Evolutionary conservation across 2,797 vertebrate species (phyloP).

Genomic region (Urosaurus nigricauda): DNA sequence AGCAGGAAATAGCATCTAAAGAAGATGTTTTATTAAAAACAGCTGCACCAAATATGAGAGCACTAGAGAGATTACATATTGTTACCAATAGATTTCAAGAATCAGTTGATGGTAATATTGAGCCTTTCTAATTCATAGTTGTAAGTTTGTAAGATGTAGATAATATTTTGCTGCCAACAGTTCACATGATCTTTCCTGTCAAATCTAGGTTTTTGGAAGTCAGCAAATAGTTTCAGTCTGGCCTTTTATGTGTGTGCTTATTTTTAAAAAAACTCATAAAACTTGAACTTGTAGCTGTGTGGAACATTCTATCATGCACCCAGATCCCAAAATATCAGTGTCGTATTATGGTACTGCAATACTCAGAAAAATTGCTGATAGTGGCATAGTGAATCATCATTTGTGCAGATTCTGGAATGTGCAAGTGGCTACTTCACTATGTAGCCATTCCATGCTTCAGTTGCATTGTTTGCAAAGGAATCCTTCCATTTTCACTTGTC

Average conservation of each 20-base stretch:
- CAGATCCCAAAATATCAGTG: neutral
- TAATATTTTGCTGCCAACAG: neutral
- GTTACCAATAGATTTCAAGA: slow-evolving; percentile 86
- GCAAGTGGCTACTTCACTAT: neutral
- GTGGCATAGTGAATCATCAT: neutral
- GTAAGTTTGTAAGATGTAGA: neutral
- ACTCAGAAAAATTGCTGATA: neutral
- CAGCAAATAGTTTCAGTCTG: neutral
- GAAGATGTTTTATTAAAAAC: slow-evolving; percentile 82
- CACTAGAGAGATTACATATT: slow-evolving; percentile 85
- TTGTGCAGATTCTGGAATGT: neutral
- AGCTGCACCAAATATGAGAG: slow-evolving; percentile 89
- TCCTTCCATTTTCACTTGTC: neutral
- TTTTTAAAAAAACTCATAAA: slow-evolving; percentile 1
- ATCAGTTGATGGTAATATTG: slow-evolving; percentile 83
- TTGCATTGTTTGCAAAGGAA: neutral
- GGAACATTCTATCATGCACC: neutral
- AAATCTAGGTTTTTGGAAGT: slow-evolving; percentile 10
- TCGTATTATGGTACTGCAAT: neutral
- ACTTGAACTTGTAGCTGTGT: neutral
- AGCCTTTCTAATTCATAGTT: slow-evolving; percentile 5
- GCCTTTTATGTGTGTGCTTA: neutral
- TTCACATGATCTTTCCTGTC: slow-evolving; percentile 12
- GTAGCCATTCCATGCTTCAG: neutral
- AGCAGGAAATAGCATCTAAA: slow-evolving; percentile 77